Evolutionary conservation across 30 jellyfish, hydroid and myxozoan genomes (phyloP), one percentile per base, ranked within the genome.

Genomic region (Cassiopea andromeda): DNA sequence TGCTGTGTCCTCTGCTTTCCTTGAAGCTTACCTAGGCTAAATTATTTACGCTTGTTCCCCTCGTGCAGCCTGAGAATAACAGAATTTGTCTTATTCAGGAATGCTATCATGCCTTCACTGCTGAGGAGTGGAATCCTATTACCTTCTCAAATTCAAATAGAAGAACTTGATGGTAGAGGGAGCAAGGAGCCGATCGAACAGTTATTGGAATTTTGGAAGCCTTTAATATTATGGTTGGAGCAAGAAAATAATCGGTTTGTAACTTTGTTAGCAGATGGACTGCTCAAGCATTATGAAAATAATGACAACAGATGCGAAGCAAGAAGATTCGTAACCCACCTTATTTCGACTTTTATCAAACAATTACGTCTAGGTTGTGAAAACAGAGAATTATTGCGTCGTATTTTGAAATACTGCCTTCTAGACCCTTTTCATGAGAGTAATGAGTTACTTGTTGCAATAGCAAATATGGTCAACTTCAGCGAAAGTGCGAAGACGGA

Each of bases 131-230:
- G 85, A 61, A 47, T 77, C 45, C 7, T 86, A 48, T 43, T 86
- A 64, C 94, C 88, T 7, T 10, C 85, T 0, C 70, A 86, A 48
- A 58, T 43, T 8, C 94, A 86, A 15, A 48, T 86, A 46, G 48
- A 44, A 64, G 81, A 46, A 17, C 9, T 77, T 17, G 74, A 44
- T 2, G 68, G 64, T 13, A 77, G 16, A 0, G 89, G 69, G 12
- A 46, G 1, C 57, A 1, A 1, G 43, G 73, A 38, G 1, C 69
- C 89, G 14, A 60, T 77, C 2, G 60, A 57, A 19, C 15, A 44
- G 15, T 75, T 44, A 48, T 46, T 77, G 46, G 77, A 60, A 46
- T 71, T 77, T 43, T 86, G 94, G 94, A 75, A 10, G 60, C 94
- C 94, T 1, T 60, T 86, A 77, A 13, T 86, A 7, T 27, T 44